Base-by-base conservation (phyloP, 2,888 invertebrate genomes). In the Drosophila seclusa region DNA sequence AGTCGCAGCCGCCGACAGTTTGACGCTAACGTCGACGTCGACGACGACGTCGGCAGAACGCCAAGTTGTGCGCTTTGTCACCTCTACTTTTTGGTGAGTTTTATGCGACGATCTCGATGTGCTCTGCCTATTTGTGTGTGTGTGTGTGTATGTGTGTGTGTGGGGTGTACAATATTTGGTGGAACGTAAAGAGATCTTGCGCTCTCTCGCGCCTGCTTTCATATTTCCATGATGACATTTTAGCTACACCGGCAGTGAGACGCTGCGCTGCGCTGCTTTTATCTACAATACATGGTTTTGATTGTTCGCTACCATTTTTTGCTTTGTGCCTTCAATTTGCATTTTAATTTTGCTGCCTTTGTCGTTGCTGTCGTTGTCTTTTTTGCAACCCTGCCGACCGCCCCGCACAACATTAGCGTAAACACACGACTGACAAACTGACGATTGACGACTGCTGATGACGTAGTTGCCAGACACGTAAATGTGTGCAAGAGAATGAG, bases 321-420 rank as follows among this genome's bases (percentile, higher is more conserved):
- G 87, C 87, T 89, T 86, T 83, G 80, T 84, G 87, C 81, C 73
- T 89, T 89, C 80, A 88, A 84, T 84, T 89, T 84, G 89, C 89
- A 84, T 88, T 89, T 78, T 68, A 86, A 83, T 84, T 88, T 82
- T 50, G 70, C 42, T 72, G 68, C 63, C 72, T 60, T 66, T 45
- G 45, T 45, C 45, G 21, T 45, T 16, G 45, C 16, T 59, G 60
- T 57, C 62, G 57, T 54, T 58, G 61, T 27, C 54, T 65, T 61
- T 50, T 52, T 45, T 50, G 29, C 31, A 38, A 21, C 38, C 55
- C 27, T 2, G 2, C 27, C 34, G 16, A 4, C 13, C 52, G 5
- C 31, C 24, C 10, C 49, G 10, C 42, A 59, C 18, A 57, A 52
- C 36, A 50, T 29, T 18, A 31, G 21, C 57, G 42, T 11, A 21